phyloP scores from a whole-genome alignment of 1,140 invertebrate species.

The Akabosia matsudoensis region DNA sequence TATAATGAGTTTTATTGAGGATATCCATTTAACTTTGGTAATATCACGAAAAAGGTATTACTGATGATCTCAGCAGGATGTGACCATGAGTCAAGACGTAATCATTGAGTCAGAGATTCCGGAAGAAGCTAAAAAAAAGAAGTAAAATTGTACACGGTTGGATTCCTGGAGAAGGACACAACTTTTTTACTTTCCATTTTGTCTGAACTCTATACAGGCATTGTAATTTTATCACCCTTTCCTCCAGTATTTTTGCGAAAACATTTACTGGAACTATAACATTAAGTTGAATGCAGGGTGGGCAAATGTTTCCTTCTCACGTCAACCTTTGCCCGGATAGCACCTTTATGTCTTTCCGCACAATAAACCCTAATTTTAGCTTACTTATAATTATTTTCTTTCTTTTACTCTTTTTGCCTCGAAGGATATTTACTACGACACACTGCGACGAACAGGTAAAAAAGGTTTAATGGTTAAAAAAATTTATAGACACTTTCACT shows the following conservation, averaged over 20 bases:
- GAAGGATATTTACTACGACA: not conserved
- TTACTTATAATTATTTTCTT: slow-evolving; percentile 12
- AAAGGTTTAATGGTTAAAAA: not conserved
- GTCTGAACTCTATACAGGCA: too few species aligned
- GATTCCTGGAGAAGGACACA: not conserved
- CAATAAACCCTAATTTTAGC: slow-evolving; percentile 21
- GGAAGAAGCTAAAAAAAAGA: too few species aligned
- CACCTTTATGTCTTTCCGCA: slow-evolving; percentile 24
- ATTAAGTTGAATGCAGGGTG: not conserved
- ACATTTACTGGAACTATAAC: not conserved
- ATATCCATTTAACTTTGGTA: too few species aligned
- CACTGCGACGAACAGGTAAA: not conserved
- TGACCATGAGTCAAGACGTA: too few species aligned
- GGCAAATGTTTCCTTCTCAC: slow-evolving; percentile 22
- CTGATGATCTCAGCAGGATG: too few species aligned
- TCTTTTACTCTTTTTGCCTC: not conserved
- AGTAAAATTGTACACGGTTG: too few species aligned
- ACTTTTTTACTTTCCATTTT: too few species aligned
- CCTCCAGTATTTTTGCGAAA: not conserved
- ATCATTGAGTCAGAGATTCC: too few species aligned
- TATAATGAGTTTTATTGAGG: too few species aligned
- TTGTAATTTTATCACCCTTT: not conserved
- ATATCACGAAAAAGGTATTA: too few species aligned
- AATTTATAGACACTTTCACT: too few species aligned
- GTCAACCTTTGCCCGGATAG: slow-evolving; percentile 16